A percentile compares a stretch with the other conserved stretches of the same genome.
These are phyloP conservation scores for Heliconius ismenius DNA, from an alignment of 2,888 invertebrate species.

Conservation along the genomic window DNA sequence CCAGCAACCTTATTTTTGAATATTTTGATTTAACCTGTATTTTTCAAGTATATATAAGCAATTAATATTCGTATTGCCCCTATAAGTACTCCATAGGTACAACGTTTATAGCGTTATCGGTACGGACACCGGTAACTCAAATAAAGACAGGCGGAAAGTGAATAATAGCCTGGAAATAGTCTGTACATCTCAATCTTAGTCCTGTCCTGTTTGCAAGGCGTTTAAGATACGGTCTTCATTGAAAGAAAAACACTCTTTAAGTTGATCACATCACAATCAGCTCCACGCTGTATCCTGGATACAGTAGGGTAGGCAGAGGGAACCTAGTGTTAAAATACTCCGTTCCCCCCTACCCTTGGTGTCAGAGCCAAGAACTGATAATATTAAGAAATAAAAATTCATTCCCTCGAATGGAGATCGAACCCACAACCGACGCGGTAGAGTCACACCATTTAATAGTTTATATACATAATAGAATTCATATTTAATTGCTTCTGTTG, in stretches of 20 bases:
- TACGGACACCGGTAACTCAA: neutral
- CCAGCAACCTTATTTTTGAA: neutral
- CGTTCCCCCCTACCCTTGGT: too few relatives aligned
- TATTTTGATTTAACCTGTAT: too few relatives aligned
- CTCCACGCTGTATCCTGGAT: too few relatives aligned
- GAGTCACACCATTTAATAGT: neutral
- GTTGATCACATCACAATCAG: neutral
- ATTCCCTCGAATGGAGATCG: too few relatives aligned
- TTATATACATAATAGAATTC: too few relatives aligned
- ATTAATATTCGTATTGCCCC: neutral
- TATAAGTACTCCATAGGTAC: neutral
- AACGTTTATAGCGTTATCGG: neutral
- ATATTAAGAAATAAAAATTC: too few relatives aligned
- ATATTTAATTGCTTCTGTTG: neutral
- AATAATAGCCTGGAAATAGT: constrained; percentile 17
- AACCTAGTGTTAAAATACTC: too few relatives aligned
- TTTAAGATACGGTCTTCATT: neutral
- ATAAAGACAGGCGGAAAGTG: constrained; percentile 16
- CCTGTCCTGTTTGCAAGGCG: constrained; percentile 6
- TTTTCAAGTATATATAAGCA: too few relatives aligned
- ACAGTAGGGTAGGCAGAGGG: too few relatives aligned
- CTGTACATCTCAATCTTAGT: constrained; percentile 1
- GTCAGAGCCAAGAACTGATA: too few relatives aligned
- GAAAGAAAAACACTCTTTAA: neutral
- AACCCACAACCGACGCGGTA: too few relatives aligned